These are phyloP conservation scores for Astreopora myriophthalma DNA, from an alignment of 64 coral and sea anemone genomes.

Conservation along the genomic window DNA sequence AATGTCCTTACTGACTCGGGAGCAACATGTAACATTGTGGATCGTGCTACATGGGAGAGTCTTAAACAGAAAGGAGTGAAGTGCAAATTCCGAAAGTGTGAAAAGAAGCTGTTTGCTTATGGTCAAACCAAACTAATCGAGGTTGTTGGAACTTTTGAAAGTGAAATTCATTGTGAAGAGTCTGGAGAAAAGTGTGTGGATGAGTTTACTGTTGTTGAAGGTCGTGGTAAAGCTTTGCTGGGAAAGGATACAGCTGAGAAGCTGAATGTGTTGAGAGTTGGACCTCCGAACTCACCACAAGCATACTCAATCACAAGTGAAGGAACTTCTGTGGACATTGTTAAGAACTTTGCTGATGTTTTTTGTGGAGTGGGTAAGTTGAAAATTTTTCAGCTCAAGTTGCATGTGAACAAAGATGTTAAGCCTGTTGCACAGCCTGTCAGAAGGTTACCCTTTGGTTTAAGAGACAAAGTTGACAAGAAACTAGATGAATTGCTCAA, in stretches of 20 bases:
- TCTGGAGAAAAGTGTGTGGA: slow-evolving; percentile 11
- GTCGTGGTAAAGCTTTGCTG: slow-evolving; percentile 31
- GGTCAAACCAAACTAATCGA: slow-evolving; percentile 62
- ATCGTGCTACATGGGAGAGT: slow-evolving; percentile 54
- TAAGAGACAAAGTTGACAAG: too few relatives aligned
- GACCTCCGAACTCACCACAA: slow-evolving; percentile 18
- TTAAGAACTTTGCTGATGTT: slow-evolving; percentile 14
- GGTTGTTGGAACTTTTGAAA: slow-evolving; percentile 51
- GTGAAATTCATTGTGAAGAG: slow-evolving; percentile 30
- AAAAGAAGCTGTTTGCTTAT: slow-evolving; percentile 69
- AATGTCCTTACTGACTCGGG: slow-evolving; percentile 60
- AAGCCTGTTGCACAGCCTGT: slow-evolving; percentile 61
- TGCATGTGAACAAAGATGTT: slow-evolving; percentile 47
- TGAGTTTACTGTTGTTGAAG: slow-evolving; percentile 14
- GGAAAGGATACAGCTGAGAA: slow-evolving; percentile 49
- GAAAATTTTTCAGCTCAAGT: slow-evolving; percentile 42
- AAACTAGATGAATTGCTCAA: too few relatives aligned
- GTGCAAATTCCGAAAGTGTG: slow-evolving; percentile 28
- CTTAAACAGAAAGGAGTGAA: slow-evolving; percentile 61
- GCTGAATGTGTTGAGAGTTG: slow-evolving; percentile 59
- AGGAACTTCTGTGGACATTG: slow-evolving; percentile 3
- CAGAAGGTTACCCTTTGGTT: slow-evolving; percentile 47
- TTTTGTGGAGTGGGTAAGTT: too few relatives aligned
- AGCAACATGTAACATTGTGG: slow-evolving; percentile 65
- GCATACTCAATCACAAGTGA: slow-evolving; percentile 14